Conservation (phyloP, 2,888 invertebrate genomes). For the Stenichneumon culpator region DNA sequence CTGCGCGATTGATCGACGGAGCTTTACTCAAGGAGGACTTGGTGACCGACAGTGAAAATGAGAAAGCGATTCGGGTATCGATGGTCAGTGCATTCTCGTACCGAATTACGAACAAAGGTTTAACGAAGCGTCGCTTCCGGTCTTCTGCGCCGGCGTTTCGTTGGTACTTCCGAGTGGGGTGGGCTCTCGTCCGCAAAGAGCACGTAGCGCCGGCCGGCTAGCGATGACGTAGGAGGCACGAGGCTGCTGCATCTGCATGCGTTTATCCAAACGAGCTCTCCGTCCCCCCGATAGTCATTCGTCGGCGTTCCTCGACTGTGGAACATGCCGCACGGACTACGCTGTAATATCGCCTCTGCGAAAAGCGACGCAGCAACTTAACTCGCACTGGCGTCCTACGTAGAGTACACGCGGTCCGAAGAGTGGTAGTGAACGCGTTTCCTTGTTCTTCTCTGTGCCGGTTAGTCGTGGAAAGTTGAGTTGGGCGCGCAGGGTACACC, state of each 20-base stretch:
- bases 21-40: too few relatives aligned
- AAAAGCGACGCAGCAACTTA: neutral
- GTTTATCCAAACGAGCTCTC: conserved; percentile 11
- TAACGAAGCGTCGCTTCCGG: neutral
- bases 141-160: neutral
- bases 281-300: conserved; percentile 56
- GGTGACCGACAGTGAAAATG: too few relatives aligned
- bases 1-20: too few relatives aligned
- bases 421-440: neutral
- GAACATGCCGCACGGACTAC: neutral
- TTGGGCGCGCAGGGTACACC: conserved; percentile 34
- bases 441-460: conserved; percentile 1
- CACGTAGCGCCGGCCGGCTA: neutral
- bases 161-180: neutral
- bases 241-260: conserved; percentile 14
- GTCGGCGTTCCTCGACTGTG: conserved; percentile 50
- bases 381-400: neutral
- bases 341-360: conserved; percentile 3
- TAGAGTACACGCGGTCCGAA: neutral
- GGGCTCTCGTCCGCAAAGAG: neutral
- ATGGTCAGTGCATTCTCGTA: neutral
- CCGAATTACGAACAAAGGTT: neutral
- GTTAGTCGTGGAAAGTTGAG: conserved; percentile 38
- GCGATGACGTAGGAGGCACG: conserved; percentile 1
- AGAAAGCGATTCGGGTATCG: too few relatives aligned